Evolutionary conservation across 2,888 invertebrate species (phyloP).

Genomic region (Plusia festucae): DNA sequence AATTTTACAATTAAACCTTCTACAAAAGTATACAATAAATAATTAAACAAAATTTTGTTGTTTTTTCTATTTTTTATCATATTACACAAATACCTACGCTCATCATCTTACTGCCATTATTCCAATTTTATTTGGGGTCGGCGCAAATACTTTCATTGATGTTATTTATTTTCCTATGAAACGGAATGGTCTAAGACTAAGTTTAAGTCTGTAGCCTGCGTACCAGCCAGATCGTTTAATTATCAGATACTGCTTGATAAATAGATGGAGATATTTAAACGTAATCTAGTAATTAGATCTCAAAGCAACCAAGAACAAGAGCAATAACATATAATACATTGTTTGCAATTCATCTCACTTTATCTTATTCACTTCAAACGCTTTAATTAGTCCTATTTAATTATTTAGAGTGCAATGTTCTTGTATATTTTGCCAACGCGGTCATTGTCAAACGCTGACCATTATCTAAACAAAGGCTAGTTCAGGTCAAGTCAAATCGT

Average conservation of each 20-base stretch:
- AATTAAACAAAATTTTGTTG: neutral
- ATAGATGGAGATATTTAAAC: conserved; percentile 16
- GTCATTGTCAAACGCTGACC: conserved; percentile 44
- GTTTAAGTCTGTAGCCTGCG: neutral
- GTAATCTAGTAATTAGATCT: conserved; percentile 32
- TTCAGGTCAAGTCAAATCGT: conserved; percentile 42
- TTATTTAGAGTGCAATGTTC: conserved; percentile 26
- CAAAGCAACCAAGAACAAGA: conserved; percentile 33
- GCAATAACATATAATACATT: conserved; percentile 43
- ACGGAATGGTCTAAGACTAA: neutral
- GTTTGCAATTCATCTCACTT: conserved; percentile 45
- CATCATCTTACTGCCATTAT: no score
- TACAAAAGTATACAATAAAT: neutral
- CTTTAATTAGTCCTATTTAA: conserved; percentile 40
- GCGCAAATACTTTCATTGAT: no score
- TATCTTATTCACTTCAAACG: conserved; percentile 50
- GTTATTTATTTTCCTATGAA: no score
- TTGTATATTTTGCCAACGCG: conserved; percentile 39
- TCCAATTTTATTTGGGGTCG: no score
- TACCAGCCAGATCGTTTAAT: neutral
- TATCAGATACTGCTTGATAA: conserved; percentile 4
- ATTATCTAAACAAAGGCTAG: conserved; percentile 40
- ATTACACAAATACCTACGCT: no score
- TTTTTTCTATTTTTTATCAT: no score
- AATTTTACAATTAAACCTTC: no score